phyloP scores from a whole-genome alignment of 2,113 vertebrate genomes.

The Leptodactylus fuscus region DNA sequence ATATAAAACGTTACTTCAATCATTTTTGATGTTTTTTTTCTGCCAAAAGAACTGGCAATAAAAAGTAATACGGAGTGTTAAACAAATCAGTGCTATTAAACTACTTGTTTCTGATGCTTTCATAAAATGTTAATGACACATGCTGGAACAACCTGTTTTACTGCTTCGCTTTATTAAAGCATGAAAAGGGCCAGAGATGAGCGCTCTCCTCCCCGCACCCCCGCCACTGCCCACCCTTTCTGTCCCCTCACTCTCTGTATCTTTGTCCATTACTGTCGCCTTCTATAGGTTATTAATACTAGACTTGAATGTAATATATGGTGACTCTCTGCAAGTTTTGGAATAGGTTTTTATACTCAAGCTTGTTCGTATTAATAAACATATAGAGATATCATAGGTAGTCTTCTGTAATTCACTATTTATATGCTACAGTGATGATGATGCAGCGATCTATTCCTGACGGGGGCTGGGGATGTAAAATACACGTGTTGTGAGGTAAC shows the following conservation, averaged over 20 bases:
- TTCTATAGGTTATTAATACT: too few species aligned
- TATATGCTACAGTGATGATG: not conserved
- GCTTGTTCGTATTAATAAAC: too few species aligned
- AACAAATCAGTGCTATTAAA: conserved; percentile 62
- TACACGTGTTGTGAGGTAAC: too few species aligned
- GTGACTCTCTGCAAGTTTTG: too few species aligned
- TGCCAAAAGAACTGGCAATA: conserved; percentile 68
- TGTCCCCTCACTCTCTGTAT: not conserved
- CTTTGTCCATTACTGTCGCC: not conserved
- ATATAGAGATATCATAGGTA: too few species aligned
- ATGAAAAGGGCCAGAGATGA: conserved; percentile 58
- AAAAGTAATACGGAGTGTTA: conserved; percentile 65
- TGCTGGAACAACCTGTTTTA: conserved; percentile 59
- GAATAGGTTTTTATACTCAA: too few species aligned
- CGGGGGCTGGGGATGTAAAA: too few species aligned
- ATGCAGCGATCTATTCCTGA: too few species aligned
- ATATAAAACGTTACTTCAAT: conserved; percentile 47
- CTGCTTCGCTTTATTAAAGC: conserved; percentile 55
- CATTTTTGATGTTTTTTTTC: conserved; percentile 60
- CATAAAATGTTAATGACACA: conserved; percentile 64
- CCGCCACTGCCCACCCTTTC: not conserved
- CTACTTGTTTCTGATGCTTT: conserved; percentile 65
- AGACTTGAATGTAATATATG: too few species aligned
- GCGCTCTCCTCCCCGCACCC: conserved; percentile 51
- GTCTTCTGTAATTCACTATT: too few species aligned